Evolutionary conservation across 2,797 vertebrate species (phyloP), one percentile per base, ranked within the genome.

Genomic region (Nannoperca australis): DNA sequence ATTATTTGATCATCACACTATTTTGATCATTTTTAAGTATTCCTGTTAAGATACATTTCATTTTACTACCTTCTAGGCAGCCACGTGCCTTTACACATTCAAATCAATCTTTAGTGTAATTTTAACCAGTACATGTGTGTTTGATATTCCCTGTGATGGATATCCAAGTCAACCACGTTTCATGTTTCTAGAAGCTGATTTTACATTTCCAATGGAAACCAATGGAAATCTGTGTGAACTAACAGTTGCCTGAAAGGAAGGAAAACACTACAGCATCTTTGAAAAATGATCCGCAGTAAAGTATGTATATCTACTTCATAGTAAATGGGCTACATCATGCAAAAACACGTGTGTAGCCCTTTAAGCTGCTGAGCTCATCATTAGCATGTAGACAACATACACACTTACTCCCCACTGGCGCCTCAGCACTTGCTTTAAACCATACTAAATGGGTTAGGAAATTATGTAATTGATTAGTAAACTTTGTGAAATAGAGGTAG

Each of bases 401-500:
- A 30, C 34, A 50, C 34, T 51, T 40, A 60, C 30, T 70, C 69
- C 73, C 70, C 56, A 83, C 78, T 79, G 85, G 84, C 45, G 73
- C 87, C 88, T 78, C 56, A 47, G 79, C 76, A 53, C 83, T 75
- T 45, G 51, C 86, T 83, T 61, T 83, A 84, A 78, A 76, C 62
- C 65, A 32, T 40, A 66, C 53, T 63, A 82, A 81, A 86, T 81
- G 80, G 78, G 68, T 67, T 18, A 53, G 72, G 69, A 83, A 86
- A 86, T 79, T 18, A 63, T 71, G 64, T 71, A 67, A 88, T 91
- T 81, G 75, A 92, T 91, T 85, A 89, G 85, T 85, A 82, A 92
- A 90, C 80, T 82, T 63, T 55, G 42, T 55, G 85, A 86, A 90
- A 88, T 77, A 76, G 84, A 83, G 76, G 62, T 76, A 68, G 88